A percentile compares a stretch with the other conserved stretches of the same genome.
phyloP scores from a whole-genome alignment of 2,888 invertebrate species.

The Oxycera nigricornis region DNA sequence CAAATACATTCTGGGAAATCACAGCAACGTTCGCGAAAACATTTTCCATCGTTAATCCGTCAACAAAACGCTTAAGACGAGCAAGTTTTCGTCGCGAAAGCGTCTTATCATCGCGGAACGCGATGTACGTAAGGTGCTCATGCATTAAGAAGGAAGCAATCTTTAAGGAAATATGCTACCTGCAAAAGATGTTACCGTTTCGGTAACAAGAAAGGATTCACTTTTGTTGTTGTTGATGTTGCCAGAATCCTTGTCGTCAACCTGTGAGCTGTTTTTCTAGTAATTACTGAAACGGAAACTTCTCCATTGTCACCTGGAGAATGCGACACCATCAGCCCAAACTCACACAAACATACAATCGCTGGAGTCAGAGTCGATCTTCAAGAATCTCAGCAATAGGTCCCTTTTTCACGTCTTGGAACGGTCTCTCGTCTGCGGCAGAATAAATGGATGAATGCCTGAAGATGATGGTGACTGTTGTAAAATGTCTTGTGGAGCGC shows the following conservation, averaged over 20 bases:
- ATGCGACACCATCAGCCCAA: not conserved
- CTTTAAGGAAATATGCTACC: slow-evolving; percentile 23
- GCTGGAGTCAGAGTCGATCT: not conserved
- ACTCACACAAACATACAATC: not conserved
- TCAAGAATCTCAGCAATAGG: not conserved
- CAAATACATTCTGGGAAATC: not conserved
- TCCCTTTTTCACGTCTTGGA: not conserved
- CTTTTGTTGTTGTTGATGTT: not conserved
- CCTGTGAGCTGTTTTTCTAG: slow-evolving; percentile 32
- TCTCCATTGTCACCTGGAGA: slow-evolving; percentile 33
- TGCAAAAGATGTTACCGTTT: slow-evolving; percentile 15
- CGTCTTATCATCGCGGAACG: not conserved
- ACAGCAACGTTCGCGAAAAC: slow-evolving; percentile 1
- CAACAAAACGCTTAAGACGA: slow-evolving; percentile 26
- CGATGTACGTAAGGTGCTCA: slow-evolving; percentile 1
- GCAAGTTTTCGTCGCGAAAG: not conserved
- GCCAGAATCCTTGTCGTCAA: not conserved
- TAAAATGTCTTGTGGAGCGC: not conserved
- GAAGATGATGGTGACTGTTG: not conserved
- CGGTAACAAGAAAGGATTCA: slow-evolving; percentile 1
- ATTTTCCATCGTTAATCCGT: slow-evolving; percentile 24
- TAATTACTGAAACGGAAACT: slow-evolving; percentile 37
- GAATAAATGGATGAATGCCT: not conserved
- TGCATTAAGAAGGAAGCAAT: slow-evolving; percentile 27
- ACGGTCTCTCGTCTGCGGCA: not conserved